These are phyloP conservation scores for Euborellia annulipes DNA, from an alignment of 1,140 invertebrate genomes.

Conservation along the genomic window DNA sequence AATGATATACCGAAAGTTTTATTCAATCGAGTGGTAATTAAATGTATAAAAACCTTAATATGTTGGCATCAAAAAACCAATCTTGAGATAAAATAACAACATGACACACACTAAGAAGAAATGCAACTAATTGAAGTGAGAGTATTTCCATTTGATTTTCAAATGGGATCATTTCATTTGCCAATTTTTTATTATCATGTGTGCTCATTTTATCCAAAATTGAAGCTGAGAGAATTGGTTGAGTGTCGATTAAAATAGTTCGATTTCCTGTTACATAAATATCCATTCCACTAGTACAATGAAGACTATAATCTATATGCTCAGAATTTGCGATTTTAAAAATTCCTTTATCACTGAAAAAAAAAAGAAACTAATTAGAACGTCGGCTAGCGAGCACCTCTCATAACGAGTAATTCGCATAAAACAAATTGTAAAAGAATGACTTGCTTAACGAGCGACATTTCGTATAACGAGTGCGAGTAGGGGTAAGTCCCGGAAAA, in stretches of 20 bases:
- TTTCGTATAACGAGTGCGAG: too few relatives aligned
- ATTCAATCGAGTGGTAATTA: too few relatives aligned
- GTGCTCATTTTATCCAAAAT: slow-evolving; percentile 37
- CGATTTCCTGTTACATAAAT: slow-evolving; percentile 43
- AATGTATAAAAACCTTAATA: slow-evolving; percentile 50
- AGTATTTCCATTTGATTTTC: slow-evolving; percentile 54
- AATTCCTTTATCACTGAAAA: slow-evolving; percentile 19
- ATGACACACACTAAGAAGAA: slow-evolving; percentile 78
- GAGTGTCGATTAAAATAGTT: slow-evolving; percentile 43
- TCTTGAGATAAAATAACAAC: slow-evolving; percentile 72
- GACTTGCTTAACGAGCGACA: too few relatives aligned
- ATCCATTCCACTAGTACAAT: slow-evolving; percentile 46
- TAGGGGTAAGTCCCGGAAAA: too few relatives aligned
- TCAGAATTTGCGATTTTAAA: slow-evolving; percentile 33
- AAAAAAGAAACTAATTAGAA: too few relatives aligned
- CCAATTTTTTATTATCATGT: slow-evolving; percentile 18
- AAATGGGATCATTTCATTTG: slow-evolving; percentile 38
- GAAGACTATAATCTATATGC: slow-evolving; percentile 32
- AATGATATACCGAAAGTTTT: too few relatives aligned
- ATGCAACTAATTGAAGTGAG: slow-evolving; percentile 63
- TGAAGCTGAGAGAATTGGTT: slow-evolving; percentile 46
- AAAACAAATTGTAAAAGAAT: too few relatives aligned
- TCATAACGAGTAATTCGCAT: too few relatives aligned
- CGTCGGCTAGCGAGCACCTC: too few relatives aligned
- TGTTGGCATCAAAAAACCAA: slow-evolving; percentile 64